Percentiles rank a stretch among this genome's conserved stretches.
Conservation (phyloP, 1,140 invertebrate genomes). For the Lucilia cuprina region DNA sequence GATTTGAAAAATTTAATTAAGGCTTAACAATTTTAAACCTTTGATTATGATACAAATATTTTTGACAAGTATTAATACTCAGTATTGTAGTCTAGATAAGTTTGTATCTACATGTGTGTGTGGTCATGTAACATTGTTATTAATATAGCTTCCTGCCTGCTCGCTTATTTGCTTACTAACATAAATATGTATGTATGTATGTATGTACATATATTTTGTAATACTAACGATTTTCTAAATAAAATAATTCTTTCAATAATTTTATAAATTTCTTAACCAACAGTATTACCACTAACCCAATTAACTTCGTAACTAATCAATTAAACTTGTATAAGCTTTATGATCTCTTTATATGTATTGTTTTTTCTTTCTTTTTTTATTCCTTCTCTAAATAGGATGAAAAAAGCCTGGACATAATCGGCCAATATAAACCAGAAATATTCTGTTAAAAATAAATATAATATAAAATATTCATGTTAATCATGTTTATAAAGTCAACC, state of each 20-base stretch:
- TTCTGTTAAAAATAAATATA: conserved; percentile 71
- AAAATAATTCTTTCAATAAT: neutral
- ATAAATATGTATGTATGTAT: neutral
- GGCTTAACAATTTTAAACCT: too few species aligned
- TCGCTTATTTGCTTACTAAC: neutral
- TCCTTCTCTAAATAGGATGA: conserved; percentile 69
- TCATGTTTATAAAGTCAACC: conserved; percentile 26
- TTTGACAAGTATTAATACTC: too few species aligned
- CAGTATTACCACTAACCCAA: neutral
- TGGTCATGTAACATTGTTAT: too few species aligned
- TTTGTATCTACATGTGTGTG: too few species aligned
- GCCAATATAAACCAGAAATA: conserved; percentile 84
- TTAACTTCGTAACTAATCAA: neutral
- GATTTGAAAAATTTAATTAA: too few species aligned
- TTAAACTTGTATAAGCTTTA: conserved; percentile 10
- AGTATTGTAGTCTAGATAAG: too few species aligned
- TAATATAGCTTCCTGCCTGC: neutral
- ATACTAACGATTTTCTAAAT: neutral
- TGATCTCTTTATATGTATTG: conserved; percentile 43
- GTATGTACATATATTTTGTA: neutral
- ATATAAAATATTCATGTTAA: conserved; percentile 27
- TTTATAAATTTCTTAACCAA: neutral
- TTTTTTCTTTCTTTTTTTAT: conserved; percentile 67
- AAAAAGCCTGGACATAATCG: conserved; percentile 83
- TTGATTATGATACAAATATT: too few species aligned